Conservation (phyloP, 2,797 vertebrate genomes). For the Tolypeutes matacus region DNA sequence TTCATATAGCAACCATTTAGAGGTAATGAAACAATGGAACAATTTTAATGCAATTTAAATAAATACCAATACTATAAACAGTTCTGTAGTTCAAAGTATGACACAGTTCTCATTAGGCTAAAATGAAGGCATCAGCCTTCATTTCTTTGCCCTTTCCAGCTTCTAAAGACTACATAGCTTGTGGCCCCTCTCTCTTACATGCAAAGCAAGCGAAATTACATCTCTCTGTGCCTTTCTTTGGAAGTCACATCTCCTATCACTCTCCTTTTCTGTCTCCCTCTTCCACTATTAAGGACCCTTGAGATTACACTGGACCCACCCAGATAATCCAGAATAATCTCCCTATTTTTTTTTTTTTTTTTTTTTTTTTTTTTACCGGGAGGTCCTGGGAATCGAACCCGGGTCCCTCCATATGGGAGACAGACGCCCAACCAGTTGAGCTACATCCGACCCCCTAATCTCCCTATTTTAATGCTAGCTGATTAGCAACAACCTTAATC, state of each 20-base stretch:
- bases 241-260: neutral
- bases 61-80: neutral
- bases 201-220: conserved; percentile 41
- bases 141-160: neutral
- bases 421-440: too few relatives aligned
- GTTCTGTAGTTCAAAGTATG: neutral
- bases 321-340: conserved; percentile 21
- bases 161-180: neutral
- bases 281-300: neutral
- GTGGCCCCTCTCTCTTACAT: neutral
- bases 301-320: neutral
- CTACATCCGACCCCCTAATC: too few relatives aligned
- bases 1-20: neutral
- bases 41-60: neutral
- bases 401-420: too few relatives aligned
- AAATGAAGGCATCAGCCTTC: neutral
- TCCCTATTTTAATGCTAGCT: conserved; percentile 13
- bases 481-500: neutral
- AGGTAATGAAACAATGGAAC: neutral
- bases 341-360: too few relatives aligned
- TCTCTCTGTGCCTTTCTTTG: conserved; percentile 20
- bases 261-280: conserved; percentile 11
- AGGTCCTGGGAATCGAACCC: too few relatives aligned
- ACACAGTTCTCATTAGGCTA: neutral
- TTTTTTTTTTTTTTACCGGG: too few relatives aligned